Evolutionary conservation across 1,140 invertebrate species (phyloP), one percentile per base, ranked within the genome.

Genomic region (Scaptomyza montana): DNA sequence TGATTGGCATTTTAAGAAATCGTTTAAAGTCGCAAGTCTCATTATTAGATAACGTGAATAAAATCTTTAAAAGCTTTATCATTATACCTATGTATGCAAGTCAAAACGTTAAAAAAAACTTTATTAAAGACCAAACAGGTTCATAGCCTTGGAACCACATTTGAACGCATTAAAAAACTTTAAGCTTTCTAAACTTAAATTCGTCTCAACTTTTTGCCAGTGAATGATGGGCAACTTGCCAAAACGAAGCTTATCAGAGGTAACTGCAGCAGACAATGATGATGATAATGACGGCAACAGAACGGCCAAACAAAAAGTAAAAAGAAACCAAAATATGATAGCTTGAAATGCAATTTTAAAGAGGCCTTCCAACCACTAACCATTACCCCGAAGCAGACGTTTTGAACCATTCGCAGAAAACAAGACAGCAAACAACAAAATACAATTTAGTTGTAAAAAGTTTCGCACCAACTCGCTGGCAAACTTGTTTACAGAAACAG

Each of bases 401-500:
- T 74, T 70, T 56, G 55, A 47, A 47, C 69, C 81, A 70, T 67
- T 84, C 33, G 51, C 60, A 65, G 25, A 69, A 53, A 56, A 7
- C 30, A 50, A 61, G 61, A 66, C 62, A 74, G 54, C 33, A 77
- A 64, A 54, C 33, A 77, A 77, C 47, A 49, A 63, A 68, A 74
- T 66, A 78, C 57, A 75, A 57, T 70, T 67, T 71, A 76, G 65
- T 75, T 71, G 75, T 62, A 30, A 80, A 86, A 78, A 85, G 66
- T 66, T 86, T 54, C 56, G 21, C 61, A 60, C 57, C 49, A 73
- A 74, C 63, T 68, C 60, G 64, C 33, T 50, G 36, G 69, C 56
- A 64, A 76, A 60, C 64, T 80, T 77, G 65, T 79, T 80, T 71
- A 66, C 81, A 70, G 49, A 41, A 51, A 77, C 56, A 45, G 49